Base-by-base conservation (phyloP, 2,888 invertebrate genomes). In the Drosophila histrio region DNA sequence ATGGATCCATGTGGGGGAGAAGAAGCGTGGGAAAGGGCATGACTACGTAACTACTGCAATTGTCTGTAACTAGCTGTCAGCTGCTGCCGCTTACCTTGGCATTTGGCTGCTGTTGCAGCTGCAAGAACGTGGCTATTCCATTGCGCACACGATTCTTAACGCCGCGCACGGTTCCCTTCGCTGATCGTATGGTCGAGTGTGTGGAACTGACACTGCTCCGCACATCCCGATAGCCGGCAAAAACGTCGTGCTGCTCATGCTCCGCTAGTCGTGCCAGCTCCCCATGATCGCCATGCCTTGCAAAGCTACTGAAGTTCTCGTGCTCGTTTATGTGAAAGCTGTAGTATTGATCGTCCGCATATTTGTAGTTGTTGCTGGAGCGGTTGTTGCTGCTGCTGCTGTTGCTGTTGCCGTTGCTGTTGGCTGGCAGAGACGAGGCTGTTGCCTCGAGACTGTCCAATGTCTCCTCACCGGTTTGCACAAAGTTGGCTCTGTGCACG, bases 61-160 rank as follows among this genome's bases (percentile, higher is more conserved):
- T 11, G 22, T 6, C 3, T 3, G 13, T 22, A 11, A 9, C 9
- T 19, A 24, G 5, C 11, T 13, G n/a, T 26, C 3, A 38, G 9
- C 49, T 2, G 1, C 3, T 39, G 36, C 21, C 46, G 91, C 94
- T 93, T 92, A 97, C 97, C 96, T 97, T 97, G 72, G 92, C 91
- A 72, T 94, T 94, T 54, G 95, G 94, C 85, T 93, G 94, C 77
- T 83, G 82, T 89, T 95, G 96, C 88, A 97, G 95, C 91, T 97
- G 96, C 69, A 97, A 94, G 92, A 98, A 98, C 22, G 98, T 98
- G 53, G 97, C 97, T 88, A 98, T 98, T 72, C 98, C 98, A 77
- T 97, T 97, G 78, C 98, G 93, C 63, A 98, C 98, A 85, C 98
- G 94, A 93, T 98, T 98, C 93, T 97, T 97, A 69, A 98, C 97